phyloP scores from a whole-genome alignment of 30 jellyfish, hydroid and myxozoan genomes.

The Chrysaora quinquecirrha region DNA sequence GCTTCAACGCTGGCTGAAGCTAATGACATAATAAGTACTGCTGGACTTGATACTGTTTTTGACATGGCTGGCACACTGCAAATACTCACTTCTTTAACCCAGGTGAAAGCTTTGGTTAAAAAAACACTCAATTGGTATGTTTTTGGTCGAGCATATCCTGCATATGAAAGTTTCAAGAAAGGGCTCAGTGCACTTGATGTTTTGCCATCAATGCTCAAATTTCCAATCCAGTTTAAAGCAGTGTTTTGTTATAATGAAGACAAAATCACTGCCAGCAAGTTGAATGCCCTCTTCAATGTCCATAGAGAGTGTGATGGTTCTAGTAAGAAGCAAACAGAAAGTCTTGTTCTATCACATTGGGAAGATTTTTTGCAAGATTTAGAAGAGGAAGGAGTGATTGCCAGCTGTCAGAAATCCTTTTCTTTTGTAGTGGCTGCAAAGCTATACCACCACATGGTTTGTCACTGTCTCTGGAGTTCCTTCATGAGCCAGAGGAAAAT shows the following conservation, averaged over 20 bases:
- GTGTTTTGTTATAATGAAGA: conserved; percentile 20
- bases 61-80: conserved; percentile 65
- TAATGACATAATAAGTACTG: conserved; percentile 51
- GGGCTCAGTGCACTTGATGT: conserved; percentile 41
- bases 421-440: conserved; percentile 50
- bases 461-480: conserved; percentile 43
- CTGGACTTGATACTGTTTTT: conserved; percentile 54
- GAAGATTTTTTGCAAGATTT: conserved; percentile 45
- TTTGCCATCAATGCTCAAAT: conserved; percentile 24
- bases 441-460: conserved; percentile 52
- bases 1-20: conserved; percentile 66
- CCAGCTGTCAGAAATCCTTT: conserved; percentile 43
- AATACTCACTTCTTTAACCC: conserved; percentile 43
- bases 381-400: conserved; percentile 32
- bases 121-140: conserved; percentile 56
- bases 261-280: conserved; percentile 36
- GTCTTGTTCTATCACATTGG: conserved; percentile 45
- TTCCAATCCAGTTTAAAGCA: conserved; percentile 18
- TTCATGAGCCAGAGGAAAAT: conserved; percentile 51
- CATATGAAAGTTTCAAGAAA: conserved; percentile 51
- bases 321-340: conserved; percentile 34
- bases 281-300: conserved; percentile 52
- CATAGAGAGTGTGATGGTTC: conserved; percentile 50
- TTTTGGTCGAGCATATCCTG: conserved; percentile 58
- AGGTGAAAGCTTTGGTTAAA: conserved; percentile 43